Conservation (phyloP, 2,113 vertebrate genomes). For the Donacobius atricapilla region DNA sequence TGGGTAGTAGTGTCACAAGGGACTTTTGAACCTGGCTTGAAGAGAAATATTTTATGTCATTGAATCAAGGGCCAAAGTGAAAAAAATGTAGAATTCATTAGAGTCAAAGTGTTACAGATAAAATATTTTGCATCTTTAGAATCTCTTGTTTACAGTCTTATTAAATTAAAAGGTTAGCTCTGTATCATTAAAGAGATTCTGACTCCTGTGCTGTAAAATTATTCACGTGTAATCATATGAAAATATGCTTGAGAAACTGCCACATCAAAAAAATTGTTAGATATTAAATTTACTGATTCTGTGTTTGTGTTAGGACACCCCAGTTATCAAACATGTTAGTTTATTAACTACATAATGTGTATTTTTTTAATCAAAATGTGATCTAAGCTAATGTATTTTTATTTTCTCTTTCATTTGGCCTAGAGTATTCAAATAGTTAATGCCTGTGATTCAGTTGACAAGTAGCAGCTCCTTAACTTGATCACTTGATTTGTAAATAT, state of each 20-base stretch:
- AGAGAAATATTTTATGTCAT: neutral
- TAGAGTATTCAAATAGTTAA: neutral
- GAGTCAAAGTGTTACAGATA: neutral
- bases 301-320: neutral
- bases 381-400: neutral
- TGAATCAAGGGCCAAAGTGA: neutral
- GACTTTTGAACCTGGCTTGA: neutral
- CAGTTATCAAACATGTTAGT: neutral
- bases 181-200: slow-evolving; percentile 1
- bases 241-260: neutral
- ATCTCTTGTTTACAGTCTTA: neutral
- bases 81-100: neutral
- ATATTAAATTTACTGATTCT: neutral
- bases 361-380: neutral
- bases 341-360: neutral
- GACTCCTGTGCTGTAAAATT: neutral
- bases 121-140: neutral
- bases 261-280: neutral
- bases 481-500: neutral
- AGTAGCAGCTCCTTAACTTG: neutral
- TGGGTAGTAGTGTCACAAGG: neutral
- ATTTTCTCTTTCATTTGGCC: slow-evolving; percentile 10
- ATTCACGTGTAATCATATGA: neutral
- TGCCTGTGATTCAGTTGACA: neutral
- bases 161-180: neutral